phyloP scores from a whole-genome alignment of 2,888 invertebrate species.

The Hemicrepidius hirtus region DNA sequence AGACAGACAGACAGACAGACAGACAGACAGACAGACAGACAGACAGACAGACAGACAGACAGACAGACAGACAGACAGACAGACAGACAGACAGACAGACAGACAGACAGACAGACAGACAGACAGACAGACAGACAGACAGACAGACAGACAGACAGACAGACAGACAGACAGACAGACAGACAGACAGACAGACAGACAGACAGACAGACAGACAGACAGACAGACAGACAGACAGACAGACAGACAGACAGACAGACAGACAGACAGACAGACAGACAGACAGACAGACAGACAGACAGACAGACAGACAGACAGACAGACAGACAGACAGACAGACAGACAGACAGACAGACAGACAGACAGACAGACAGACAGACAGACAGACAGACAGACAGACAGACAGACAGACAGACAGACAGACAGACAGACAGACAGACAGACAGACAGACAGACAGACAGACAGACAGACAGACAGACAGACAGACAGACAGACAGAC shows the following conservation, averaged over 20 bases:
- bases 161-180: conserved; percentile 11
- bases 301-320: conserved; percentile 18
- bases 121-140: conserved; percentile 16
- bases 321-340: conserved; percentile 18
- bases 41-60: conserved; percentile 18
- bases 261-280: conserved; percentile 18
- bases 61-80: conserved; percentile 18
- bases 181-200: conserved; percentile 12
- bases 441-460: conserved; percentile 18
- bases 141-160: conserved; percentile 9
- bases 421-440: conserved; percentile 18
- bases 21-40: conserved; percentile 18
- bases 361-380: conserved; percentile 18
- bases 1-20: conserved; percentile 18
- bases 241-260: conserved; percentile 18
- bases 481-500: conserved; percentile 18
- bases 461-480: conserved; percentile 18
- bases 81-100: conserved; percentile 18
- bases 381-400: conserved; percentile 18
- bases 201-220: conserved; percentile 18
- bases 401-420: conserved; percentile 18
- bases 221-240: conserved; percentile 18
- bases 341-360: conserved; percentile 18
- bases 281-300: conserved; percentile 18
- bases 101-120: conserved; percentile 14